phyloP scores from a whole-genome alignment of 2,797 vertebrate species.

The Pangasius macronema region DNA sequence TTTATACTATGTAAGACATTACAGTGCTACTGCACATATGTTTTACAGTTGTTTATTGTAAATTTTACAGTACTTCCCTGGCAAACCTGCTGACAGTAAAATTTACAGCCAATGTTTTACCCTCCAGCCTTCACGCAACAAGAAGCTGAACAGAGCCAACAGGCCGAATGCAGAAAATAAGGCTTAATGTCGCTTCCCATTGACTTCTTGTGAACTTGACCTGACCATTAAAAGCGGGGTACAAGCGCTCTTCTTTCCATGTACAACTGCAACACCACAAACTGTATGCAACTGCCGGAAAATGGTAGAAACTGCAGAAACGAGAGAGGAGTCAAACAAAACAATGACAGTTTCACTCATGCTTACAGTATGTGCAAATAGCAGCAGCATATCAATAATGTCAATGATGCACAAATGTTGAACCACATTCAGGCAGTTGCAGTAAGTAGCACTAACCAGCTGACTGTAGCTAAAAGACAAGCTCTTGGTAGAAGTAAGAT shows the following conservation, averaged over 20 bases:
- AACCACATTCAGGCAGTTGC: not conserved
- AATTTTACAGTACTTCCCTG: not conserved
- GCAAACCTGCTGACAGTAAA: not conserved
- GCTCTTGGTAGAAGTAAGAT: not conserved
- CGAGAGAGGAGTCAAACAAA: not conserved
- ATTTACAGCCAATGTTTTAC: not conserved
- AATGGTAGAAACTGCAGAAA: not conserved
- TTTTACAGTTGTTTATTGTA: not conserved
- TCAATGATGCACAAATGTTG: not conserved
- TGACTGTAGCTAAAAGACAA: not conserved
- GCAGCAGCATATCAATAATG: not conserved
- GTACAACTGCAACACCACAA: not conserved
- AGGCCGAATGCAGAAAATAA: not conserved
- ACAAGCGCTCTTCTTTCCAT: not conserved
- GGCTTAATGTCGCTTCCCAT: not conserved
- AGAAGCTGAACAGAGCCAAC: not conserved
- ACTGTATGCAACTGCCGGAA: not conserved
- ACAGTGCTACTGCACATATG: not conserved
- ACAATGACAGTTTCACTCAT: not conserved
- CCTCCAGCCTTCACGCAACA: not conserved
- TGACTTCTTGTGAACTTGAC: not conserved
- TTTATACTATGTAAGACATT: not conserved
- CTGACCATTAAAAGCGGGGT: not conserved
- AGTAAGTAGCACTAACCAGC: not conserved
- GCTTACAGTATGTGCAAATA: not conserved